Conservation (phyloP, 2,113 vertebrate genomes). For the Corythaixoides concolor region DNA sequence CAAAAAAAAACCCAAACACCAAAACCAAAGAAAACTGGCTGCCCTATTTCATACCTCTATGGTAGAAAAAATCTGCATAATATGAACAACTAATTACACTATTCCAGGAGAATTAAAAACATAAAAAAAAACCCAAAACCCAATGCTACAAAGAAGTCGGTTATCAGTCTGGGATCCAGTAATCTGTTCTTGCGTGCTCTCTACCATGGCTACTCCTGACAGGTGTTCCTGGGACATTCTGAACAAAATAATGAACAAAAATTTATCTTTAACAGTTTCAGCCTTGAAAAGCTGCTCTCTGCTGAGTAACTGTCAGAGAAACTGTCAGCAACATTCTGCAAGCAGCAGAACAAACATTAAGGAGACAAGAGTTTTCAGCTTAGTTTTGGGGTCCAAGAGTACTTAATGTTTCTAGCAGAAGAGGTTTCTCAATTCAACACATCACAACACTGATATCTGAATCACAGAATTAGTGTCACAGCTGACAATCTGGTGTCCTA, state of each 20-base stretch:
- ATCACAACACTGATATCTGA: not conserved
- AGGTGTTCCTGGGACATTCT: conserved; percentile 53
- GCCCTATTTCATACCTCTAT: not conserved
- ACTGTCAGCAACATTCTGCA: conserved; percentile 30
- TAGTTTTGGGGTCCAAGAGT: not conserved
- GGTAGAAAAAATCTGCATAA: not conserved
- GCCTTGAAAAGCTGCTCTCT: conserved; percentile 45
- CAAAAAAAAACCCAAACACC: not conserved
- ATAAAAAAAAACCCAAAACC: accelerated
- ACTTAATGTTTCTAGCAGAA: not conserved
- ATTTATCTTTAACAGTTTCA: conserved; percentile 35
- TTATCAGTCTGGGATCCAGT: not conserved
- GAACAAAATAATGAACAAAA: conserved; percentile 42
- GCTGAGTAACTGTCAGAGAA: conserved; percentile 41
- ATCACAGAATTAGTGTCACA: not conserved
- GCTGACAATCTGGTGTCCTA: not conserved
- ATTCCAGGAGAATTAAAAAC: not conserved
- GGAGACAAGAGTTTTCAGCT: not conserved
- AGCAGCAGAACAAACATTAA: conserved; percentile 47
- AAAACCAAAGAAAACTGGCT: not conserved
- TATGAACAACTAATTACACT: not conserved
- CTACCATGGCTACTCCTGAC: not conserved
- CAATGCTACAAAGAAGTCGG: not conserved
- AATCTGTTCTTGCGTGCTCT: not conserved
- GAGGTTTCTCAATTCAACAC: conserved; percentile 15